Evolutionary conservation across 2,113 vertebrate genomes (phyloP).

Genomic region (Nesoenas mayeri): DNA sequence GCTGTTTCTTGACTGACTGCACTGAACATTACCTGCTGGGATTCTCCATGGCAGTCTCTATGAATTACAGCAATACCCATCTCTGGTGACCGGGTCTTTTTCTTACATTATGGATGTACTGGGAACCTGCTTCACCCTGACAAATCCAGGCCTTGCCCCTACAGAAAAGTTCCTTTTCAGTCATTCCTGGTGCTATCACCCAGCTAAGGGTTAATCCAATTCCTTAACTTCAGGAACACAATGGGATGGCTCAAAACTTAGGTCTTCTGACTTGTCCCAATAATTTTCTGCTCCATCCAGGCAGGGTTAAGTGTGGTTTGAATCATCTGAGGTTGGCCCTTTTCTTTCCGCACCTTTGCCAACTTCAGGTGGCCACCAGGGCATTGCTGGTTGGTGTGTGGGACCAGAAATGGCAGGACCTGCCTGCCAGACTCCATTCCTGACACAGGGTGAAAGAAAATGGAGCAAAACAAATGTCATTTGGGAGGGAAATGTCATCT

Average conservation of each 20-base stretch:
- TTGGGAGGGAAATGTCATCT: background rate
- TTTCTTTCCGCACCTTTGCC: background rate
- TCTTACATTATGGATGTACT: background rate
- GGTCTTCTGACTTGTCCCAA: accelerated
- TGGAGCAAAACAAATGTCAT: background rate
- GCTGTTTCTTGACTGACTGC: background rate
- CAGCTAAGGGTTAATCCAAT: background rate
- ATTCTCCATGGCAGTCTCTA: accelerated
- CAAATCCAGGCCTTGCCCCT: accelerated
- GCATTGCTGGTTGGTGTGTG: background rate
- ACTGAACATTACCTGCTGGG: background rate
- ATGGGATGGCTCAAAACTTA: background rate
- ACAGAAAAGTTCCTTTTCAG: background rate
- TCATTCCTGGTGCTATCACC: background rate
- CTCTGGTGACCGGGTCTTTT: background rate
- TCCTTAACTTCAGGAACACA: background rate
- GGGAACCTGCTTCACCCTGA: background rate
- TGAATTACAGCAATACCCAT: background rate
- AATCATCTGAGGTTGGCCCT: background rate
- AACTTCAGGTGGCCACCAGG: no score
- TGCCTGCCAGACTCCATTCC: background rate
- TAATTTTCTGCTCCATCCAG: background rate
- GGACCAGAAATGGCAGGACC: background rate
- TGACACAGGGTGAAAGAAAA: background rate
- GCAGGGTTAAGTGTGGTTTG: background rate